Percentiles rank a stretch among this genome's conserved stretches.
Evolutionary conservation across 2,888 invertebrate species (phyloP).

Genomic region (Dryadula phaetusa): DNA sequence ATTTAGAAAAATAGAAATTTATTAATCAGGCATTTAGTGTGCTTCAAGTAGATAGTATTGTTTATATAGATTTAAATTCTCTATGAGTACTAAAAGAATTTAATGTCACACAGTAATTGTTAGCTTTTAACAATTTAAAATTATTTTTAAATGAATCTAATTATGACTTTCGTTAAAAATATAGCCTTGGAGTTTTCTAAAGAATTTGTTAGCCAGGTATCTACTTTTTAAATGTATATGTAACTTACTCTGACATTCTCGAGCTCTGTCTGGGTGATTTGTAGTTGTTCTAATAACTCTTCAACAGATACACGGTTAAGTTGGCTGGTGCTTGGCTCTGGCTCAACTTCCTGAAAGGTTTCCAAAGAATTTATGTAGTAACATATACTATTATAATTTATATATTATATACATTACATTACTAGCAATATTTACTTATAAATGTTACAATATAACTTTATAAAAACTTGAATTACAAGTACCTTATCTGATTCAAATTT

Average conservation of each 20-base stretch:
- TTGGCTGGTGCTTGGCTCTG: conserved; percentile 78
- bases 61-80: background rate
- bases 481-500: conserved; percentile 89
- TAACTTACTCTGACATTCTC: conserved; percentile 92
- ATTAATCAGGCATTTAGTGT: conserved; percentile 15
- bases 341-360: conserved; percentile 66
- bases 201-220: conserved; percentile 30
- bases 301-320: conserved; percentile 90
- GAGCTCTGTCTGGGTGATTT: conserved; percentile 93
- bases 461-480: conserved; percentile 42
- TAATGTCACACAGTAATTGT: conserved; percentile 43
- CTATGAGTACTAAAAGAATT: conserved; percentile 9
- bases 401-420: too few relatives aligned
- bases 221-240: conserved; percentile 26
- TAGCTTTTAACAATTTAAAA: conserved; percentile 40
- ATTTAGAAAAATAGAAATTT: background rate
- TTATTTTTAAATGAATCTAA: conserved; percentile 29
- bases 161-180: conserved; percentile 34
- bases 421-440: too few relatives aligned
- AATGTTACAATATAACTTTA: too few relatives aligned
- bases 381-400: too few relatives aligned
- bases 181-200: conserved; percentile 29
- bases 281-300: conserved; percentile 92
- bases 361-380: background rate
- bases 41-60: conserved; percentile 40